phyloP scores from a whole-genome alignment of 2,113 vertebrate genomes.

The Myxocyprinus asiaticus region DNA sequence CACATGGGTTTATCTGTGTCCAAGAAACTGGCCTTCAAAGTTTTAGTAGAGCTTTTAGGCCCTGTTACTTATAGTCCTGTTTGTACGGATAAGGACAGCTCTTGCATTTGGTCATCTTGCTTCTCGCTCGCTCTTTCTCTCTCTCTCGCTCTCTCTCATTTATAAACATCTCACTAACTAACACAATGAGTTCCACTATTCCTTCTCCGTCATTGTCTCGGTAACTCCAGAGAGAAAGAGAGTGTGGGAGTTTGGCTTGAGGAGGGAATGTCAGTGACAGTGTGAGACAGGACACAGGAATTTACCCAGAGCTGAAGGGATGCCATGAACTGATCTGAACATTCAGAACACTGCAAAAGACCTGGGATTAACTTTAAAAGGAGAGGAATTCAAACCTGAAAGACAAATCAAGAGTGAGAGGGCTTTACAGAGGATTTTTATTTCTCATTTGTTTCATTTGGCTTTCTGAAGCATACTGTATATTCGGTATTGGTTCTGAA shows the following conservation, averaged over 20 bases:
- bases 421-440: background rate
- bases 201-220: conserved; percentile 51
- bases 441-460: no score
- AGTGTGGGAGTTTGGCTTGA: conserved; percentile 48
- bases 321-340: no score
- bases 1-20: no score
- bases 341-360: background rate
- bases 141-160: conserved; percentile 47
- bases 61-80: background rate
- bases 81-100: background rate
- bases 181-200: conserved; percentile 52
- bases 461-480: no score
- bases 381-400: background rate
- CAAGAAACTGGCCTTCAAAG: no score
- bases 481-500: no score
- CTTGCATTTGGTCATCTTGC: background rate
- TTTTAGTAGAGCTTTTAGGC: background rate
- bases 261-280: conserved; percentile 14
- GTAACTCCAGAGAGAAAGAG: conserved; percentile 60
- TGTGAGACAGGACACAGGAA: conserved; percentile 1
- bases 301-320: background rate
- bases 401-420: background rate
- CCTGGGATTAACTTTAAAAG: background rate
- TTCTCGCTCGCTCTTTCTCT: conserved; percentile 37
- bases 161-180: conserved; percentile 51